A percentile compares a stretch with the other conserved stretches of the same genome.
These are phyloP conservation scores for Pandion haliaetus DNA, from an alignment of 2,113 vertebrate species.

Conservation along the genomic window DNA sequence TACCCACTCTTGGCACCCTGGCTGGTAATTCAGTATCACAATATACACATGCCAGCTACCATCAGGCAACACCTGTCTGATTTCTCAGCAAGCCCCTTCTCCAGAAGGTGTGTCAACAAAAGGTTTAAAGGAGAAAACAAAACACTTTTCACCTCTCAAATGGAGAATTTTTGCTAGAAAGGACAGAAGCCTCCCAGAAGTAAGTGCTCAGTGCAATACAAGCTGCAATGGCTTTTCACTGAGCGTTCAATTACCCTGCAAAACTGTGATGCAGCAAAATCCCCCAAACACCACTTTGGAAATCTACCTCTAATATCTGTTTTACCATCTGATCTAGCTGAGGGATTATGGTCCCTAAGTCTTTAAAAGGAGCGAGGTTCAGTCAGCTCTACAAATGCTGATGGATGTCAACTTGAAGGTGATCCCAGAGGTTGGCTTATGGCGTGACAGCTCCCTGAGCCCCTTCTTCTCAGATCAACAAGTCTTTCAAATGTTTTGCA, in stretches of 20 bases:
- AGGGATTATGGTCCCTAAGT: background rate
- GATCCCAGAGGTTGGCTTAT: background rate
- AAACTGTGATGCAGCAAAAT: background rate
- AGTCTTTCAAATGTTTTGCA: background rate
- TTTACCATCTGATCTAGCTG: background rate
- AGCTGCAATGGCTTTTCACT: background rate
- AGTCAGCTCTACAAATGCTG: background rate
- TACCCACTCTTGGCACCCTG: constrained; percentile 81
- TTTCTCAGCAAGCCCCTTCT: constrained; percentile 41
- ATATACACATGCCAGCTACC: constrained; percentile 56
- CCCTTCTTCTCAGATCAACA: constrained; percentile 23
- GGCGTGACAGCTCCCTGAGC: background rate
- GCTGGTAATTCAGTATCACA: constrained; percentile 68
- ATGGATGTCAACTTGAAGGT: background rate
- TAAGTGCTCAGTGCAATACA: background rate
- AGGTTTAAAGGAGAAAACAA: background rate
- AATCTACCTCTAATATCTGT: background rate
- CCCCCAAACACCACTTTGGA: background rate
- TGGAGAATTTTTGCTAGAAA: background rate
- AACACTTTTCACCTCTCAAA: background rate
- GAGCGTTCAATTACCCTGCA: background rate
- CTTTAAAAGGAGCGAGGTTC: constrained; percentile 31
- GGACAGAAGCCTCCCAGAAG: background rate
- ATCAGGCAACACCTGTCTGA: constrained; percentile 71
- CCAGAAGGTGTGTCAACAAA: constrained; percentile 42